These are phyloP conservation scores for Gryllus bimaculatus DNA, from an alignment of 1,140 invertebrate genomes.

Conservation along the genomic window DNA sequence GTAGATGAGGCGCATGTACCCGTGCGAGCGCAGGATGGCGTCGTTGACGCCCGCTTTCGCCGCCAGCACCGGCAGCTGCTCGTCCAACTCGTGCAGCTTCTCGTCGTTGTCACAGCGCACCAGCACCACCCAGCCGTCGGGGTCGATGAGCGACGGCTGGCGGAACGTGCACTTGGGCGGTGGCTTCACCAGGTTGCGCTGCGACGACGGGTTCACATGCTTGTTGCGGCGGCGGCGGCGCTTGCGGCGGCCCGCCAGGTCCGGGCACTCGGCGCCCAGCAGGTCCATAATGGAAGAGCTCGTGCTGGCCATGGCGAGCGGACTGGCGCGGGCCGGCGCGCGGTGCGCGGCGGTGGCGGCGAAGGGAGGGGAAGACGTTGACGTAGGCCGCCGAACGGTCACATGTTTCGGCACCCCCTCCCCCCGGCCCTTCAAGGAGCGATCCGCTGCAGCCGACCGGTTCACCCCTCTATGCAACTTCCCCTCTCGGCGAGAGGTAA, in stretches of 20 bases:
- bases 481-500: background rate
- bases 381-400: background rate
- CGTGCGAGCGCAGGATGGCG: background rate
- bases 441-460: background rate
- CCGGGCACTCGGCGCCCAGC: background rate
- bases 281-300: background rate
- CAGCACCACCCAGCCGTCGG: background rate
- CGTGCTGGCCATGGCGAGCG: background rate
- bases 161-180: background rate
- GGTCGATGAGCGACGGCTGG: background rate
- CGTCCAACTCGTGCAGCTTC: background rate
- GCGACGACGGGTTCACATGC: background rate
- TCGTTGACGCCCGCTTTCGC: background rate
- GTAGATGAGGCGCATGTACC: background rate
- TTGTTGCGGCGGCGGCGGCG: background rate
- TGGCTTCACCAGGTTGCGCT: background rate
- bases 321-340: background rate
- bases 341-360: background rate
- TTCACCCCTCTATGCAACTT: background rate
- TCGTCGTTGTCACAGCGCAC: background rate
- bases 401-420: background rate
- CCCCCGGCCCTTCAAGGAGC: no score
- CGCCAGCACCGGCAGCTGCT: background rate
- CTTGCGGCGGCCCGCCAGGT: background rate
- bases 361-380: background rate